These are phyloP conservation scores for Drosophila kohkoa DNA, from an alignment of 1,140 invertebrate genomes.

Conservation along the genomic window DNA sequence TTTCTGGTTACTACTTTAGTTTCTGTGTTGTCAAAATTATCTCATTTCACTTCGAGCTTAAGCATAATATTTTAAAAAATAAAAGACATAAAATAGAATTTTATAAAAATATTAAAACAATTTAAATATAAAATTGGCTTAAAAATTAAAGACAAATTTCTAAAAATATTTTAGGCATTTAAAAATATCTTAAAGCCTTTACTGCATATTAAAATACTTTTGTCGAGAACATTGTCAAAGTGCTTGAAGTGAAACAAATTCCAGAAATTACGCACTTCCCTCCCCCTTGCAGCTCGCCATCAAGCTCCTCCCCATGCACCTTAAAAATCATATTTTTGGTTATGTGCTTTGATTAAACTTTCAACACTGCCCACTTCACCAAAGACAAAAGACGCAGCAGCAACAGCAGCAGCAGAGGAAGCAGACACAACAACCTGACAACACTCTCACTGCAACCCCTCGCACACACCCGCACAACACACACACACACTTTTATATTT, in stretches of 20 bases:
- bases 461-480: conserved; percentile 36
- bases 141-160: neutral
- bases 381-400: neutral
- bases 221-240: neutral
- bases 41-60: neutral
- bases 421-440: conserved; percentile 44
- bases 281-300: neutral
- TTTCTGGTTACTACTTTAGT: neutral
- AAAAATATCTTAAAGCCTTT: neutral
- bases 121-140: neutral
- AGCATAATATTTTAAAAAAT: no score
- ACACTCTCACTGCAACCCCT: conserved; percentile 25
- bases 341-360: conserved; percentile 46
- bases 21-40: neutral
- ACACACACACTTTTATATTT: conserved; percentile 2
- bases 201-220: conserved; percentile 10
- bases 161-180: neutral
- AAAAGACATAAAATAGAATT: no score
- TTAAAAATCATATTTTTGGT: conserved; percentile 43
- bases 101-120: no score
- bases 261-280: neutral
- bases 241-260: neutral
- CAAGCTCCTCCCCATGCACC: conserved; percentile 11
- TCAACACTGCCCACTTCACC: conserved; percentile 23
- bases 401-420: neutral